Conservation (phyloP, 2,113 vertebrate genomes). For the Heloderma charlesbogerti region DNA sequence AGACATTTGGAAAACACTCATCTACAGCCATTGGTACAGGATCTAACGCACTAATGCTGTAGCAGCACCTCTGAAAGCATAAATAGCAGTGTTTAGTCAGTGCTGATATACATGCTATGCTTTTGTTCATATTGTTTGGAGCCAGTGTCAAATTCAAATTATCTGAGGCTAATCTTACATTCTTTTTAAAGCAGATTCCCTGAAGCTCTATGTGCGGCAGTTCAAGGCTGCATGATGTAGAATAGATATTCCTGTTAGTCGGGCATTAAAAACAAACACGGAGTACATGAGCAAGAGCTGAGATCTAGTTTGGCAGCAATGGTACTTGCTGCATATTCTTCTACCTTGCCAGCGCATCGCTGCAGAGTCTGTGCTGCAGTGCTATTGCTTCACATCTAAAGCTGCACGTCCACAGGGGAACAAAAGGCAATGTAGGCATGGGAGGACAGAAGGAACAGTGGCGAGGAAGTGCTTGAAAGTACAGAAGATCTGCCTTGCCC, state of each 20-base stretch:
- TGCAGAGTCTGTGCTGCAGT: constrained; percentile 56
- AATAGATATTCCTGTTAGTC: constrained; percentile 3
- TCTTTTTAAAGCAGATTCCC: background rate
- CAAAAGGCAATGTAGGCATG: background rate
- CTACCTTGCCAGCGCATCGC: constrained; percentile 23
- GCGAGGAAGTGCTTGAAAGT: background rate
- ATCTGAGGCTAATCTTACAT: background rate
- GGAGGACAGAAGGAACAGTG: background rate
- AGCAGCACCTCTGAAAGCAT: background rate
- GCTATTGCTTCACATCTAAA: constrained; percentile 19
- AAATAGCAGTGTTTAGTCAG: background rate
- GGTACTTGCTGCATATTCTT: background rate
- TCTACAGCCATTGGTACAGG: background rate
- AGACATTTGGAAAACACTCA: background rate
- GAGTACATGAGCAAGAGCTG: background rate
- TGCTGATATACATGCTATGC: background rate
- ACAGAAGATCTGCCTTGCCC: accelerated
- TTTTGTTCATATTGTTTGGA: constrained; percentile 5
- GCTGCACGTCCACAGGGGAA: background rate
- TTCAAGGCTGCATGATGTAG: background rate
- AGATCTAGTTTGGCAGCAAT: accelerated
- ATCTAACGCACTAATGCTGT: background rate
- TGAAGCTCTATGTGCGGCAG: background rate
- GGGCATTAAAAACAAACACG: background rate
- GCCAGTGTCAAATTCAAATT: background rate